phyloP scores from a whole-genome alignment of 2,113 vertebrate genomes.

The Elephantulus edwardii region DNA sequence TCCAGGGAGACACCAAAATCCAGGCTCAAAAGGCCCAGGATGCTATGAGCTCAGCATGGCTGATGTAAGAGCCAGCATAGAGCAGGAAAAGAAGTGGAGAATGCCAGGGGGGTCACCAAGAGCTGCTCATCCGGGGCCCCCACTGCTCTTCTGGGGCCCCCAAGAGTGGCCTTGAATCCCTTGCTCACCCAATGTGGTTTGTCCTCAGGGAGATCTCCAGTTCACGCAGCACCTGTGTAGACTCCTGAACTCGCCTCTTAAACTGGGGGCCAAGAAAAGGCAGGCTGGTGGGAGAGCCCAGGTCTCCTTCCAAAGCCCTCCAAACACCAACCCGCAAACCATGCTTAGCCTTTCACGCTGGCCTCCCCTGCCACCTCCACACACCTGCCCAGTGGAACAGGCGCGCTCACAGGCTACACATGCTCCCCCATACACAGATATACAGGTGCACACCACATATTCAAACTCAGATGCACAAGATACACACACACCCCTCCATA shows the following conservation, averaged over 20 bases:
- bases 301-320: not conserved
- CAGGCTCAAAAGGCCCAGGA: not conserved
- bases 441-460: not conserved
- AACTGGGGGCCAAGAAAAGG: conserved; percentile 41
- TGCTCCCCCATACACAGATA: not conserved
- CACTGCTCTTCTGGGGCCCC: too few relatives aligned
- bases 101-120: not conserved
- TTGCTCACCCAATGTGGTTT: conserved; percentile 94
- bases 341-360: conserved; percentile 28
- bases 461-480: not conserved
- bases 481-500: not conserved
- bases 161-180: not conserved
- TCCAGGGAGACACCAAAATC: not conserved
- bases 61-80: not conserved
- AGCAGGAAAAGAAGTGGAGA: not conserved
- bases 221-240: conserved; percentile 93
- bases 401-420: not conserved
- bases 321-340: not conserved
- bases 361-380: conserved; percentile 50
- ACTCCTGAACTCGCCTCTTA: conserved; percentile 87
- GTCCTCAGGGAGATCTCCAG: conserved; percentile 97
- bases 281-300: not conserved
- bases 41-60: not conserved
- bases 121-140: not conserved
- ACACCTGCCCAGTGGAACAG: not conserved